phyloP scores from a whole-genome alignment of 2,888 invertebrate genomes.

The Cryptus viduatorius region DNA sequence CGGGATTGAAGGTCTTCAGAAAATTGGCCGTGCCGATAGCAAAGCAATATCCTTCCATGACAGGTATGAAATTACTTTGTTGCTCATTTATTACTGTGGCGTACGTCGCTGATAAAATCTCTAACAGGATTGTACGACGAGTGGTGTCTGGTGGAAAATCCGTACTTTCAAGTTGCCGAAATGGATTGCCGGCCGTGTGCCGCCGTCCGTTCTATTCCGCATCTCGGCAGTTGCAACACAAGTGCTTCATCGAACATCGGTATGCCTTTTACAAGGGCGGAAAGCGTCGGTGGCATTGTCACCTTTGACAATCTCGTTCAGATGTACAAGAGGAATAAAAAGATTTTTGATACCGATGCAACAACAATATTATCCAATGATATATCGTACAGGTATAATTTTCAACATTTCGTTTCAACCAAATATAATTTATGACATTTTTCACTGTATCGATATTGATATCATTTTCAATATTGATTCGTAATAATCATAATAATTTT shows the following conservation, averaged over 20 bases:
- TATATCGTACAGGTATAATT: conserved; percentile 74
- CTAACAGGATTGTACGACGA: conserved; percentile 92
- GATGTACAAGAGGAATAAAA: conserved; percentile 72
- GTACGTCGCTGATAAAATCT: conserved; percentile 16
- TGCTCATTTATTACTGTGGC: background rate
- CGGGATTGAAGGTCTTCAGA: conserved; percentile 91
- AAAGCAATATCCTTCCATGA: conserved; percentile 90
- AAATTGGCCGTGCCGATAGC: conserved; percentile 92
- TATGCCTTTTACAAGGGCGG: conserved; percentile 87
- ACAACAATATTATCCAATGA: conserved; percentile 86
- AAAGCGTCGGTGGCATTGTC: conserved; percentile 88
- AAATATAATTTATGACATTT: too few relatives aligned
- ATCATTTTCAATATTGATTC: too few relatives aligned
- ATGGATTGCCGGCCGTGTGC: conserved; percentile 95
- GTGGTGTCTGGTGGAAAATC: conserved; percentile 93
- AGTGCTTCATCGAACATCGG: conserved; percentile 86
- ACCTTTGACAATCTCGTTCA: too few relatives aligned
- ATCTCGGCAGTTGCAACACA: conserved; percentile 88
- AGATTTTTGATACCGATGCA: conserved; percentile 88
- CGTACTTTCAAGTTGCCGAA: conserved; percentile 92
- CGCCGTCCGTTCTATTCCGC: conserved; percentile 89
- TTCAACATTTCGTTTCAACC: too few relatives aligned
- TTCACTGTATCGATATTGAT: too few relatives aligned
- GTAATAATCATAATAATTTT: too few relatives aligned
- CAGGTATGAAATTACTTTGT: conserved; percentile 86